phyloP scores from a whole-genome alignment of 2,888 invertebrate genomes.

The Leucophenga maculata region DNA sequence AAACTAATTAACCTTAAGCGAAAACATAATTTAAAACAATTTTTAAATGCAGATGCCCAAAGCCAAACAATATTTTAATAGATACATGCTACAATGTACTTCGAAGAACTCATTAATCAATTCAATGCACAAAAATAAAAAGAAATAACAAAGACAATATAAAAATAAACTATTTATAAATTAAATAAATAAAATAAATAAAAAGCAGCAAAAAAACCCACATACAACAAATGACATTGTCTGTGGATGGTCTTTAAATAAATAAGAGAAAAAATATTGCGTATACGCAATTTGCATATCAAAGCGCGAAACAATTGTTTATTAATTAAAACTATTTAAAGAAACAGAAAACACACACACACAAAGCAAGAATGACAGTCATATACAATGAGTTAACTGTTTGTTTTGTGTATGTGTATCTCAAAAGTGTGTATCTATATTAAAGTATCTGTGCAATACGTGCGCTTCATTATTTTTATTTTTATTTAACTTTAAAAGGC shows the following conservation, averaged over 20 bases:
- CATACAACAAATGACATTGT: slow-evolving; percentile 19
- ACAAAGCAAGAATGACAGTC: slow-evolving; percentile 18
- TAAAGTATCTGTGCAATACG: neutral
- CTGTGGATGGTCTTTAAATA: no score
- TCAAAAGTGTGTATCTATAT: no score
- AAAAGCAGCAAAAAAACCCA: neutral
- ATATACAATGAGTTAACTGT: slow-evolving; percentile 35
- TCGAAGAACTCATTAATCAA: slow-evolving; percentile 59
- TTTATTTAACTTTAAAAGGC: neutral
- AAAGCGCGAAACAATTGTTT: slow-evolving; percentile 56
- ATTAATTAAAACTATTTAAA: slow-evolving; percentile 53
- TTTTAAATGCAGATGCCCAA: slow-evolving; percentile 5
- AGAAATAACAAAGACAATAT: neutral
- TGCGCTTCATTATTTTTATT: neutral
- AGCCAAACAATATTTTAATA: slow-evolving; percentile 19
- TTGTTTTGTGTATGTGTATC: no score
- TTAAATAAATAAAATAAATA: neutral
- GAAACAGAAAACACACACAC: neutral
- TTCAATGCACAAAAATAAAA: slow-evolving; percentile 49
- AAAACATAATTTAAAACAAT: neutral
- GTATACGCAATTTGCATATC: slow-evolving; percentile 60
- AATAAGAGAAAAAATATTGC: neutral
- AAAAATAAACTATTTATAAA: slow-evolving; percentile 22
- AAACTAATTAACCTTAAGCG: neutral
- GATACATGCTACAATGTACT: neutral